phyloP scores from a whole-genome alignment of 2,888 invertebrate species.

The Lissocephala sabroskyi region DNA sequence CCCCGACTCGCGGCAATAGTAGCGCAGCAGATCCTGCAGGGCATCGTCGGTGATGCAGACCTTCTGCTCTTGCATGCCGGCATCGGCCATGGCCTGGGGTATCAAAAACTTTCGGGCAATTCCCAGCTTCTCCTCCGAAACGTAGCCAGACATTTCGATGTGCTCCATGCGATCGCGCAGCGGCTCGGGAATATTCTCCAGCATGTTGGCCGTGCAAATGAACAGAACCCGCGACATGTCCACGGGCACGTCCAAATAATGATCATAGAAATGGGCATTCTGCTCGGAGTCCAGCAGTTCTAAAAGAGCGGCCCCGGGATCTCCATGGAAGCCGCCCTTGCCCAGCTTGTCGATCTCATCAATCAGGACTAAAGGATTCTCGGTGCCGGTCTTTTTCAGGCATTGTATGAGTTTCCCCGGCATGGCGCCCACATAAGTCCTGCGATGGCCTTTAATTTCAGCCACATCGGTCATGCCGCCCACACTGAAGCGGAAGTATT shows the following conservation, averaged over 20 bases:
- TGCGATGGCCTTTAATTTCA: conserved; percentile 96
- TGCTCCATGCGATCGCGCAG: conserved; percentile 97
- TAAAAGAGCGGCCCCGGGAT: conserved; percentile 94
- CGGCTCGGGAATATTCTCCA: conserved; percentile 95
- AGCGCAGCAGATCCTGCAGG: conserved; percentile 83
- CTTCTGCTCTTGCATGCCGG: conserved; percentile 82
- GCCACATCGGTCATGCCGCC: conserved; percentile 99
- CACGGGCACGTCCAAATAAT: conserved; percentile 96
- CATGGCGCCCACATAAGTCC: conserved; percentile 99
- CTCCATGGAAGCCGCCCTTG: conserved; percentile 94
- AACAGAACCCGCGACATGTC: conserved; percentile 95
- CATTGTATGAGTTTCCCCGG: conserved; percentile 98
- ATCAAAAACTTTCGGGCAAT: conserved; percentile 95
- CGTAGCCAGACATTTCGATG: conserved; percentile 97
- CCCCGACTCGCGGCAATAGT: conserved; percentile 95
- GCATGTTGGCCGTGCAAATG: conserved; percentile 96
- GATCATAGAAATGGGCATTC: conserved; percentile 95
- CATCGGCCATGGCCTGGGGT: conserved; percentile 87
- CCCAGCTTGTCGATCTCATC: conserved; percentile 97
- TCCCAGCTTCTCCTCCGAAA: conserved; percentile 95
- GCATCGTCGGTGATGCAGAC: conserved; percentile 81
- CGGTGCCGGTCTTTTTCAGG: conserved; percentile 94
- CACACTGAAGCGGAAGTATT: conserved; percentile 97
- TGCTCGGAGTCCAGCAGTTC: conserved; percentile 98
- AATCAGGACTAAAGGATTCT: conserved; percentile 95